Evolutionary conservation across 2,888 invertebrate species (phyloP), one percentile per base, ranked within the genome.

Genomic region (Microctonus brassicae): DNA sequence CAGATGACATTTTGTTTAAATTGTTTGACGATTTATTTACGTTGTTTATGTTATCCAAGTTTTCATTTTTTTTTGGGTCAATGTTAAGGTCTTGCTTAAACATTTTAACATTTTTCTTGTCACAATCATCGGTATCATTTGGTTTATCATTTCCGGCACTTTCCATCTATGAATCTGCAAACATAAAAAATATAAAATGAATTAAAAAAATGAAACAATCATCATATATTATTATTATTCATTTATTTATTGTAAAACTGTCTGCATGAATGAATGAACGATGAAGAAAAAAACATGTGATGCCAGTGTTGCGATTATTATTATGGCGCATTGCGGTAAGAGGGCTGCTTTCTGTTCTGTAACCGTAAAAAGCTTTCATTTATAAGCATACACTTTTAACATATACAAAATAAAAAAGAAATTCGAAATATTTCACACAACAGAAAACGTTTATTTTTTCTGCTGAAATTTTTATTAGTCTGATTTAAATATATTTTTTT

Each of bases 101-200:
- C 34, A 76, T 77, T 78, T 78, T 77, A 20, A 76, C 76, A 53
- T 57, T 71, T 70, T 76, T 79, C 60, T 83, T 81, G 72, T 82
- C 83, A 72, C 79, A 81, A 71, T 83, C 84, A 77, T 84, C 84
- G 75, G 81, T 83, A 72, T 81, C 81, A 76, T 80, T 82, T 72
- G 79, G 80, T 73, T 83, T 82, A 52, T 82, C 82, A 71, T 81
- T 81, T 69, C 80, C 81, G 76, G 80, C 79, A 77, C 82, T 80
- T 82, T 86, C 86, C 86, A 86, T 86, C 81, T 83, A 81, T 77
- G 73, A 74, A 81, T 80, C 85, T 85, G 78, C 6, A 76, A 79
- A 58, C 20, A 70, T n/a, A n/a, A n/a, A 65, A 29, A 67, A 77
- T 62, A 13, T 62, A 52, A 63, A 20, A 24, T 2, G 57, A 47